Conservation (phyloP, 2,113 vertebrate species). For the Chamaea fasciata region DNA sequence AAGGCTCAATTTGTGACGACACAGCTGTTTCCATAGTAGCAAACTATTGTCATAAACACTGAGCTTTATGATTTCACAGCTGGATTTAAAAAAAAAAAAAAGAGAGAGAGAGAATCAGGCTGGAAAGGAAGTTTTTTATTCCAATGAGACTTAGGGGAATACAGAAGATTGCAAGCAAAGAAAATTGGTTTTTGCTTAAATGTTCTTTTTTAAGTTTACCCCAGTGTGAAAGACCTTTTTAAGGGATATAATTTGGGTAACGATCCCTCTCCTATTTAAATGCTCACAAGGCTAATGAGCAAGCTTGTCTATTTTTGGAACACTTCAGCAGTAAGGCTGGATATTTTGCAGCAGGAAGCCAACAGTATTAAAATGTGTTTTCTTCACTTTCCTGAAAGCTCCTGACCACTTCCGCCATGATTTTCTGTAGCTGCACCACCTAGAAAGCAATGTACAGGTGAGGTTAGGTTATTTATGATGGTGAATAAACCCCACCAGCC, state of each 20-base stretch:
- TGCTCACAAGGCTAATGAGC: constrained; percentile 71
- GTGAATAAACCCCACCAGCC: background rate
- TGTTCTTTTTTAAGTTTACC: constrained; percentile 70
- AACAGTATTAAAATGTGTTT: constrained; percentile 7
- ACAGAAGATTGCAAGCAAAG: constrained; percentile 57
- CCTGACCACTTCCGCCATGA: background rate
- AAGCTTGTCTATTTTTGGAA: constrained; percentile 63
- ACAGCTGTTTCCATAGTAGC: constrained; percentile 69
- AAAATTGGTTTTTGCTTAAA: constrained; percentile 70
- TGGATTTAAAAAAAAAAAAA: constrained; percentile 68
- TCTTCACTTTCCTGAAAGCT: background rate
- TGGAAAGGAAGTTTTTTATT: constrained; percentile 63
- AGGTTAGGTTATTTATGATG: background rate
- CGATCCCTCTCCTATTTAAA: constrained; percentile 63
- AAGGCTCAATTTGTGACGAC: constrained; percentile 65
- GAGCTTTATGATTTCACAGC: constrained; percentile 73
- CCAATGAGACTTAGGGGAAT: constrained; percentile 62
- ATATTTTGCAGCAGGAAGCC: constrained; percentile 56
- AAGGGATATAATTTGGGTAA: constrained; percentile 69
- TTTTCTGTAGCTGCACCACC: background rate
- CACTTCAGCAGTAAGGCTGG: constrained; percentile 47
- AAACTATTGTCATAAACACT: constrained; percentile 74
- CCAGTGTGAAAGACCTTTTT: constrained; percentile 62
- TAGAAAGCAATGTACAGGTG: constrained; percentile 9
- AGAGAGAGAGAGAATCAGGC: constrained; percentile 43